These are phyloP conservation scores for Neuroscelio doddi DNA, from an alignment of 2,888 invertebrate genomes.

Conservation along the genomic window DNA sequence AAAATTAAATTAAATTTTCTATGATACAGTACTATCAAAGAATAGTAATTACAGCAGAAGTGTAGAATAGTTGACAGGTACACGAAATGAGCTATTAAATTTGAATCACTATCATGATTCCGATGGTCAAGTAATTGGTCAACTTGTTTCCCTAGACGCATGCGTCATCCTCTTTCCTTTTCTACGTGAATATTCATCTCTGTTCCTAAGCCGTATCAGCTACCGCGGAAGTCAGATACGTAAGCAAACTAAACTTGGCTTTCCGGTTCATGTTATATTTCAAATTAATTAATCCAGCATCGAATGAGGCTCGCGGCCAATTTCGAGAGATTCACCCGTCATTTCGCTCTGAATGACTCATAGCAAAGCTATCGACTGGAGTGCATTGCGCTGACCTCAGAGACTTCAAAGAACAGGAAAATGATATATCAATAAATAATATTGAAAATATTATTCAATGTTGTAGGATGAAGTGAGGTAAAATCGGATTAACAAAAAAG, in stretches of 20 bases:
- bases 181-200: slow-evolving; percentile 12
- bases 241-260: slow-evolving; percentile 56
- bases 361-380: slow-evolving; percentile 36
- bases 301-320: slow-evolving; percentile 61
- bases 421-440: neutral
- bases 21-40: too few species aligned
- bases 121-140: neutral
- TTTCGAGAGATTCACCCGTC: slow-evolving; percentile 51
- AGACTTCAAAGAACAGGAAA: neutral
- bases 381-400: slow-evolving; percentile 35
- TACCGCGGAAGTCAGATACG: slow-evolving; percentile 26
- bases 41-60: too few species aligned
- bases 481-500: too few species aligned
- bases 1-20: too few species aligned
- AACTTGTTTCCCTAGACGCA: neutral
- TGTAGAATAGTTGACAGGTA: neutral
- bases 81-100: neutral
- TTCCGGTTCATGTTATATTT: slow-evolving; percentile 58
- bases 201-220: slow-evolving; percentile 17
- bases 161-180: neutral
- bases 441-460: too few species aligned
- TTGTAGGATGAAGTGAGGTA: too few species aligned
- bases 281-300: slow-evolving; percentile 64
- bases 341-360: slow-evolving; percentile 37
- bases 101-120: too few species aligned